A percentile compares a stretch with the other conserved stretches of the same genome.
These are phyloP conservation scores for Ciona savignyi DNA, from an alignment of 23 tunicate genomes.

Conservation along the genomic window DNA sequence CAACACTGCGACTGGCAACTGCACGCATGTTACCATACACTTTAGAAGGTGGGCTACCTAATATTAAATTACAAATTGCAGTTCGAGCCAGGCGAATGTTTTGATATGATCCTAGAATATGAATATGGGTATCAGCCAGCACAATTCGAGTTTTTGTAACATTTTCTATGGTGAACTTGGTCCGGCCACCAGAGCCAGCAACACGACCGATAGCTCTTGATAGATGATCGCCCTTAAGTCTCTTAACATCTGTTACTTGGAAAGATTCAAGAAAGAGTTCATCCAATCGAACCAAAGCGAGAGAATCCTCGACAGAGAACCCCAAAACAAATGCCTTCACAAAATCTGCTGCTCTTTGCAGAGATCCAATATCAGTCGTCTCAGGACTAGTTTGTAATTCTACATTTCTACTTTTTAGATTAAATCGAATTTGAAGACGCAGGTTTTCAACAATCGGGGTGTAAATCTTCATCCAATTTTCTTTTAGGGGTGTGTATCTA, in stretches of 20 bases:
- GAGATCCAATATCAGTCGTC: conserved; percentile 65
- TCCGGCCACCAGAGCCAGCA: conserved; percentile 93
- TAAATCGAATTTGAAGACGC: conserved; percentile 75
- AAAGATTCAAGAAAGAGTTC: conserved; percentile 91
- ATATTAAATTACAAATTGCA: conserved; percentile 84
- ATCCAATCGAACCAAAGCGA: conserved; percentile 89
- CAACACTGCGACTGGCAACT: conserved; percentile 61
- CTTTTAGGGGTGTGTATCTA: conserved; percentile 89
- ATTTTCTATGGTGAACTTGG: conserved; percentile 88
- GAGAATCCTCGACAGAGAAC: conserved; percentile 91
- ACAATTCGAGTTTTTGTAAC: conserved; percentile 95
- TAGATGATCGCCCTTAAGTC: conserved; percentile 87
- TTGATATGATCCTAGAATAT: conserved; percentile 85
- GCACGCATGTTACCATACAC: conserved; percentile 93
- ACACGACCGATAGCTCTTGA: conserved; percentile 91
- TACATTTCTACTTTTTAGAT: conserved; percentile 70
- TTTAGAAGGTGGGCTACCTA: conserved; percentile 88
- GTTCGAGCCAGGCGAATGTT: conserved; percentile 83
- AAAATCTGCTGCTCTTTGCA: conserved; percentile 90
- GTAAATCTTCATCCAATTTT: conserved; percentile 86
- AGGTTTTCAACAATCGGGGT: conserved; percentile 84
- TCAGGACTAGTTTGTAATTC: conserved; percentile 68
- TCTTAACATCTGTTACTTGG: conserved; percentile 82
- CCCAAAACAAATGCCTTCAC: conserved; percentile 83
- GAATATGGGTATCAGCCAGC: conserved; percentile 77